Percentiles rank a stretch among this genome's conserved stretches.
These are phyloP conservation scores for Galaxea fascicularis DNA, from an alignment of 92 coral and sea anemone species.

Conservation along the genomic window DNA sequence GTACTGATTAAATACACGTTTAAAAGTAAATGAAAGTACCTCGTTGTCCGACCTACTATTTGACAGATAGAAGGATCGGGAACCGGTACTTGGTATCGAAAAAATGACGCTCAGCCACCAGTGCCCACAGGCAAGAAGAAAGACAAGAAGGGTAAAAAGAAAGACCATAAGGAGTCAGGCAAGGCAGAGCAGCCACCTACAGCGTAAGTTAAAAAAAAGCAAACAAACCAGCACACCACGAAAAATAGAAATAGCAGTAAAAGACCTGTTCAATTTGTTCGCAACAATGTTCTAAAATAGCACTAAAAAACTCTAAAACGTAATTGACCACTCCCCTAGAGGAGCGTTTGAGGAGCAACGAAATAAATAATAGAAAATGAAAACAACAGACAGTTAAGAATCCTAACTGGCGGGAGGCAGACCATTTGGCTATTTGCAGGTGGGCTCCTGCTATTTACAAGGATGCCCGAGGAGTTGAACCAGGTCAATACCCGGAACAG, in stretches of 20 bases:
- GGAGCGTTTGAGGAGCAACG: too few relatives aligned
- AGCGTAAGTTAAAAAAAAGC: background rate
- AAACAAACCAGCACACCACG: background rate
- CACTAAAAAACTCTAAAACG: too few relatives aligned
- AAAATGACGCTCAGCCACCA: background rate
- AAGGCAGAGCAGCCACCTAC: background rate
- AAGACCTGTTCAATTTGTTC: too few relatives aligned
- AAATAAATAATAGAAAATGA: too few relatives aligned
- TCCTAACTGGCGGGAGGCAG: too few relatives aligned
- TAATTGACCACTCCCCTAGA: too few relatives aligned
- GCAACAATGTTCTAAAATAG: too few relatives aligned
- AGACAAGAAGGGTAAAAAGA: background rate
- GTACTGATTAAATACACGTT: background rate
- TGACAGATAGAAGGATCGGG: background rate
- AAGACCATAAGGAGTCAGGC: background rate
- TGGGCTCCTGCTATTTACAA: too few relatives aligned
- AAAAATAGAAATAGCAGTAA: background rate
- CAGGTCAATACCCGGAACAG: too few relatives aligned
- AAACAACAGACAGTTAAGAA: too few relatives aligned
- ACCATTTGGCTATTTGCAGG: too few relatives aligned
- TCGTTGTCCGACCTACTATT: background rate
- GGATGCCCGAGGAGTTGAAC: too few relatives aligned
- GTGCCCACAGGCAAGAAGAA: background rate
- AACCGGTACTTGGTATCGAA: constrained; percentile 6
- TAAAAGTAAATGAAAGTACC: background rate